Percentiles rank a stretch among this genome's conserved stretches.
phyloP scores from a whole-genome alignment of 2,113 vertebrate genomes.

The Brachyistius frenatus region DNA sequence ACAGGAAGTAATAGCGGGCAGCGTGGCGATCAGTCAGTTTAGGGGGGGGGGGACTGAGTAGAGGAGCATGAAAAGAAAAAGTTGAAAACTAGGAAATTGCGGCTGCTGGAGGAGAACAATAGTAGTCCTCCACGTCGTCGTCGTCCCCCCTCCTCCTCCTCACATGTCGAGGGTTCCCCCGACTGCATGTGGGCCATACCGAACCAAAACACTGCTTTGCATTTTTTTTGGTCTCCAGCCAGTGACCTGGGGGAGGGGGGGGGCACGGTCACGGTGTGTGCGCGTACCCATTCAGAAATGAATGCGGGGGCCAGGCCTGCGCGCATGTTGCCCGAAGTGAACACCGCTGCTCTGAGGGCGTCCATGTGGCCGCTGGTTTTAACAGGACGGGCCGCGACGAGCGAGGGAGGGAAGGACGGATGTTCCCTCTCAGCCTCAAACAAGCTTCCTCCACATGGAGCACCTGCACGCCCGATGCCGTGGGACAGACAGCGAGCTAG shows the following conservation, averaged over 20 bases:
- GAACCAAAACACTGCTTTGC: slow-evolving; percentile 77
- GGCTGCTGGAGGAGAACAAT: not conserved
- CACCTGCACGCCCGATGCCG: slow-evolving; percentile 64
- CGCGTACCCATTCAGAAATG: slow-evolving; percentile 43
- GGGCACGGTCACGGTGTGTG: not conserved
- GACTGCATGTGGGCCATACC: slow-evolving; percentile 55
- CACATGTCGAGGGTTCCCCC: slow-evolving; percentile 28
- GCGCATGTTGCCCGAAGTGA: slow-evolving; percentile 34
- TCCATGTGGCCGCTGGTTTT: slow-evolving; percentile 47
- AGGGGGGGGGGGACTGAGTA: not conserved
- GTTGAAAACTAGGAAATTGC: not conserved
- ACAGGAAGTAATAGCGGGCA: not conserved
- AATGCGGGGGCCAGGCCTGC: slow-evolving; percentile 22
- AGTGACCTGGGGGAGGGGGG: slow-evolving; percentile 46
- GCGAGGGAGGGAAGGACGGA: slow-evolving; percentile 42
- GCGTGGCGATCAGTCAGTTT: not conserved
- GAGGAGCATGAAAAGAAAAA: not conserved
- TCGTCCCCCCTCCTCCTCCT: not conserved
- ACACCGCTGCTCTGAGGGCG: slow-evolving; percentile 32
- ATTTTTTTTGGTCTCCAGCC: slow-evolving; percentile 71
- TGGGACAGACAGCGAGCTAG: slow-evolving; percentile 41
- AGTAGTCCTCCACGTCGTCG: not conserved
- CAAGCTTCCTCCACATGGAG: slow-evolving; percentile 64
- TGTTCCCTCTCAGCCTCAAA: slow-evolving; percentile 51
- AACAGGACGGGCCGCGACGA: slow-evolving; percentile 20